Evolutionary conservation across 2,113 vertebrate species (phyloP).

Genomic region (Gymnogyps californianus): DNA sequence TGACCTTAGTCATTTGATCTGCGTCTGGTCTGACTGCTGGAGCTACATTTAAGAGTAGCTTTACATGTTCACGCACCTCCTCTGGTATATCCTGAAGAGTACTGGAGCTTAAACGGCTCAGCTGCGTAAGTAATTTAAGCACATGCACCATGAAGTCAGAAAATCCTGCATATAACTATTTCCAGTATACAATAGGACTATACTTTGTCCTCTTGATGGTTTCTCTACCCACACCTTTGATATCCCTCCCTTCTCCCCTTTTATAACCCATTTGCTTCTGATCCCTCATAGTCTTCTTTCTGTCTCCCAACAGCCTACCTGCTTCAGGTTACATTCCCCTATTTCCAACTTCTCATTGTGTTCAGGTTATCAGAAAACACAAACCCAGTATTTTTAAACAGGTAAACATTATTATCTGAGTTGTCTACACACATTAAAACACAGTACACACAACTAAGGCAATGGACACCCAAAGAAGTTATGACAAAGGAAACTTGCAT

Average conservation of each 20-base stretch:
- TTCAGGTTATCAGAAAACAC: neutral
- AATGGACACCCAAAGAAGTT: neutral
- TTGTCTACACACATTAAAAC: neutral
- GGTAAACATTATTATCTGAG: neutral
- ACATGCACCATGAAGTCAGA: slow-evolving; percentile 19
- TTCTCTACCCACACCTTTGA: neutral
- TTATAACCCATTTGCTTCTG: neutral
- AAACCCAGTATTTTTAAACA: neutral
- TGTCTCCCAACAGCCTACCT: neutral
- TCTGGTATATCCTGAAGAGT: slow-evolving; percentile 87
- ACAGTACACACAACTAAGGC: neutral
- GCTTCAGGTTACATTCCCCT: neutral
- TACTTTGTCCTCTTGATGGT: neutral
- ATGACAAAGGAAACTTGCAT: neutral
- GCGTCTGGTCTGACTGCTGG: slow-evolving; percentile 92
- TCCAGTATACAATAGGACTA: neutral
- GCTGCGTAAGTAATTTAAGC: slow-evolving; percentile 69
- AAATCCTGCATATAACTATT: neutral
- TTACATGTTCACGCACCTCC: slow-evolving; percentile 90
- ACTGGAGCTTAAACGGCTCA: slow-evolving; percentile 87
- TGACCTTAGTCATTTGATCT: slow-evolving; percentile 98
- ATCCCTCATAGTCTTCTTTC: neutral
- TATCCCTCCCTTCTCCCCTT: neutral
- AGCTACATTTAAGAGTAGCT: slow-evolving; percentile 92
- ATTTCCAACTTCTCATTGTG: neutral